phyloP scores from a whole-genome alignment of 2,888 invertebrate species.

The Leptothorax acervorum region DNA sequence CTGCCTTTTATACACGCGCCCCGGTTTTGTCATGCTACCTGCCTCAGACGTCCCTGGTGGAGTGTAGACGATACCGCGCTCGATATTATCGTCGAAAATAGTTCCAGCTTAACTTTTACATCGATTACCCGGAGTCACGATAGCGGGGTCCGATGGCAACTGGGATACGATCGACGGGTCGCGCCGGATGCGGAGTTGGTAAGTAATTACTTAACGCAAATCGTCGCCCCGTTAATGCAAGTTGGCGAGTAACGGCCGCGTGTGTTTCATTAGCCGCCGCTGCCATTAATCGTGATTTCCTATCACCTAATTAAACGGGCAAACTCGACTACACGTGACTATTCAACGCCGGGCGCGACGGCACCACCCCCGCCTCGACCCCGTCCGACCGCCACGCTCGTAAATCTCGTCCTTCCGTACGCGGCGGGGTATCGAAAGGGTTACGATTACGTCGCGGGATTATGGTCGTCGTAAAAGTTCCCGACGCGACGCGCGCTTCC shows the following conservation, averaged over 20 bases:
- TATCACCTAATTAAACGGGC: slow-evolving; percentile 69
- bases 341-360: slow-evolving; percentile 6
- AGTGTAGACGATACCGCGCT: background rate
- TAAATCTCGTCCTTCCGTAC: slow-evolving; percentile 44
- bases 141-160: background rate
- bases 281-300: slow-evolving; percentile 62
- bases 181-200: background rate
- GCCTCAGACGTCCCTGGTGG: too few relatives aligned
- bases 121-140: background rate
- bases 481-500: background rate
- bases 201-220: slow-evolving; percentile 64
- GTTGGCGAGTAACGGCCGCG: slow-evolving; percentile 59
- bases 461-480: slow-evolving; percentile 31
- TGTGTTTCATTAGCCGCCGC: slow-evolving; percentile 62
- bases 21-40: background rate
- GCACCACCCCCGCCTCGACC: background rate
- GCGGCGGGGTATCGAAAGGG: slow-evolving; percentile 13
- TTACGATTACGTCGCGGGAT: slow-evolving; percentile 41
- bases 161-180: background rate
- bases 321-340: slow-evolving; percentile 53
- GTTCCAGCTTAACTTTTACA: background rate
- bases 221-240: slow-evolving; percentile 66
- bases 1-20: background rate
- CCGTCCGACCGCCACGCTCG: slow-evolving; percentile 18
- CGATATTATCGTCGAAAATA: background rate